phyloP scores from a whole-genome alignment of 2,888 invertebrate species.

The Conistra vaccinii region DNA sequence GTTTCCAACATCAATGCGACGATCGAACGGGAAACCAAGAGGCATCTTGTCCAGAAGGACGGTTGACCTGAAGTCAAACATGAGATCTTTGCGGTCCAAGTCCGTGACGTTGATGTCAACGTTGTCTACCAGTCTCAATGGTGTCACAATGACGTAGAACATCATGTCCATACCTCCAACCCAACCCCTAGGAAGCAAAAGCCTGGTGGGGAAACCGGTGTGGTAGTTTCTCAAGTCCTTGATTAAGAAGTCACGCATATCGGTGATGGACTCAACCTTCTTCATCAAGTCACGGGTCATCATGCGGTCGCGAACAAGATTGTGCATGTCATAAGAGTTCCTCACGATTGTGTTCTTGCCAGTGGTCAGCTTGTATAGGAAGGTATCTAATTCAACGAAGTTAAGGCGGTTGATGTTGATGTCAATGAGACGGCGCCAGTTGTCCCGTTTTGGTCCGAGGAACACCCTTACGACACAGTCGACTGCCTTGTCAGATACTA shows the following conservation, averaged over 20 bases:
- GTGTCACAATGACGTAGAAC: slow-evolving; percentile 92
- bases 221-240: slow-evolving; percentile 87
- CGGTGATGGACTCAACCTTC: slow-evolving; percentile 90
- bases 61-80: slow-evolving; percentile 82
- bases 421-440: slow-evolving; percentile 89
- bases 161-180: slow-evolving; percentile 92
- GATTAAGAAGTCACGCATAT: slow-evolving; percentile 77
- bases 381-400: slow-evolving; percentile 92
- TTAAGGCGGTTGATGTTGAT: slow-evolving; percentile 91
- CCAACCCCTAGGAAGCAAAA: slow-evolving; percentile 93
- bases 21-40: slow-evolving; percentile 94
- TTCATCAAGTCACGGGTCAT: slow-evolving; percentile 92
- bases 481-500: slow-evolving; percentile 90
- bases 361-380: slow-evolving; percentile 90
- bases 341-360: slow-evolving; percentile 93
- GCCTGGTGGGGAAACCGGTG: slow-evolving; percentile 93
- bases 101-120: slow-evolving; percentile 82
- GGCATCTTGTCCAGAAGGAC: slow-evolving; percentile 91
- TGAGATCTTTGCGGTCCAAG: slow-evolving; percentile 85
- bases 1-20: slow-evolving; percentile 90
- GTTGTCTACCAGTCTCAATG: slow-evolving; percentile 86
- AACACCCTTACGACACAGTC: slow-evolving; percentile 92
- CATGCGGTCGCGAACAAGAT: slow-evolving; percentile 92
- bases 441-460: slow-evolving; percentile 93
- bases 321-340: slow-evolving; percentile 92